Percentiles rank a stretch among this genome's conserved stretches.
Conservation (phyloP, 2,797 vertebrate genomes). For the Poecilia gillii region DNA sequence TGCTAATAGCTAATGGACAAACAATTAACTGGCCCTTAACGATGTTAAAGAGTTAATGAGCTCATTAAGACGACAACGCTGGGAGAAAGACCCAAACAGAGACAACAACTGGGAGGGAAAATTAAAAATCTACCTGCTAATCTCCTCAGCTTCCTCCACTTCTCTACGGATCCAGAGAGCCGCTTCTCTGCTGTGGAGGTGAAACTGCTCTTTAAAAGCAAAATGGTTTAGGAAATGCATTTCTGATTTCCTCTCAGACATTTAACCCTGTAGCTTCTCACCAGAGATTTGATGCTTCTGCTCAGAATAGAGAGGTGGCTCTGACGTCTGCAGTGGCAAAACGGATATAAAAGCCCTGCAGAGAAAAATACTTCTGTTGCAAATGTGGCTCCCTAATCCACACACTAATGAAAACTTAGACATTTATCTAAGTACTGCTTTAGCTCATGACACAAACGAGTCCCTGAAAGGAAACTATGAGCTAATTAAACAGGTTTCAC, state of each 20-base stretch:
- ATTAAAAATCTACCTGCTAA: slow-evolving; percentile 38
- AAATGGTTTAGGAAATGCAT: background rate
- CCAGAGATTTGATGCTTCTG: no score
- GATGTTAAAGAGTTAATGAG: slow-evolving; percentile 74
- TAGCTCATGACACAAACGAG: no score
- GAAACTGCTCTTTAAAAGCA: background rate
- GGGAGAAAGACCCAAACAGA: slow-evolving; percentile 12
- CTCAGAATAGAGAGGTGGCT: background rate
- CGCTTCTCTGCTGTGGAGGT: background rate
- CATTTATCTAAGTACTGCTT: no score
- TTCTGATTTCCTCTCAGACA: no score
- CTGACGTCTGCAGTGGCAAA: background rate
- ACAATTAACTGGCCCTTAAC: slow-evolving; percentile 75
- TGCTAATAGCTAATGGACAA: slow-evolving; percentile 74
- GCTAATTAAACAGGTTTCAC: no score
- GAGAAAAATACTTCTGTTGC: background rate
- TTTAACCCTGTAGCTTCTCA: no score
- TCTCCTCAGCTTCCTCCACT: background rate
- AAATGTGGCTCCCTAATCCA: background rate
- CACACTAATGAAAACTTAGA: no score
- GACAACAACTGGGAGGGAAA: slow-evolving; percentile 26
- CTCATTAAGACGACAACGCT: slow-evolving; percentile 47
- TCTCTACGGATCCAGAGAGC: background rate
- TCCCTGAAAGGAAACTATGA: no score
- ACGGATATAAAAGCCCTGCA: background rate